phyloP scores from a whole-genome alignment of 2,888 invertebrate species.

The Trachelus iudaicus region DNA sequence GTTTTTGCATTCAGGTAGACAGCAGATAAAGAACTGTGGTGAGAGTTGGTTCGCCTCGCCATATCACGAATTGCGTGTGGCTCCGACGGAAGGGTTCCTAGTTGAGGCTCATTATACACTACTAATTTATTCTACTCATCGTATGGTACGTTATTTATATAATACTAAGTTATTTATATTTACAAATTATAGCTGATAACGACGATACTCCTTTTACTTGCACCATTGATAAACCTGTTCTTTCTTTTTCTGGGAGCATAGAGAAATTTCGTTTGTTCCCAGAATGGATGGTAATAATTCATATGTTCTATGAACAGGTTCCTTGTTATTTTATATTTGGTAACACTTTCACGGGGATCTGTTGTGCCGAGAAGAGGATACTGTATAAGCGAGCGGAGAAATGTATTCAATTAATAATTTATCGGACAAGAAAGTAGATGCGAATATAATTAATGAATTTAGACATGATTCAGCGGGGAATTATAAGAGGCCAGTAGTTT shows the following conservation, averaged over 20 bases:
- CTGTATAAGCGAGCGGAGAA: neutral
- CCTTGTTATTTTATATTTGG: neutral
- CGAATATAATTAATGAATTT: neutral
- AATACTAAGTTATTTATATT: neutral
- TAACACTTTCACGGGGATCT: neutral
- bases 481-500: neutral
- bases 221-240: neutral
- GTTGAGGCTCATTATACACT: neutral
- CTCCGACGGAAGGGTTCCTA: neutral
- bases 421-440: neutral
- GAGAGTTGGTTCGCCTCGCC: neutral
- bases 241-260: neutral
- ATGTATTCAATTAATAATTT: neutral
- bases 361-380: neutral
- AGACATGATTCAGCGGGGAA: neutral
- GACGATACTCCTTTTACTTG: neutral
- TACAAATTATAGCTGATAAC: neutral
- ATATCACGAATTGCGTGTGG: neutral
- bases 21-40: neutral
- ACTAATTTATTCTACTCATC: neutral
- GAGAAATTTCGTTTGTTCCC: neutral
- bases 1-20: neutral
- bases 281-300: neutral
- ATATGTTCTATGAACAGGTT: neutral
- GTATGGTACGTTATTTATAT: neutral